A percentile compares a stretch with the other conserved stretches of the same genome.
phyloP scores from a whole-genome alignment of 2,888 invertebrate genomes.

The Sinohyriopsis cumingii region DNA sequence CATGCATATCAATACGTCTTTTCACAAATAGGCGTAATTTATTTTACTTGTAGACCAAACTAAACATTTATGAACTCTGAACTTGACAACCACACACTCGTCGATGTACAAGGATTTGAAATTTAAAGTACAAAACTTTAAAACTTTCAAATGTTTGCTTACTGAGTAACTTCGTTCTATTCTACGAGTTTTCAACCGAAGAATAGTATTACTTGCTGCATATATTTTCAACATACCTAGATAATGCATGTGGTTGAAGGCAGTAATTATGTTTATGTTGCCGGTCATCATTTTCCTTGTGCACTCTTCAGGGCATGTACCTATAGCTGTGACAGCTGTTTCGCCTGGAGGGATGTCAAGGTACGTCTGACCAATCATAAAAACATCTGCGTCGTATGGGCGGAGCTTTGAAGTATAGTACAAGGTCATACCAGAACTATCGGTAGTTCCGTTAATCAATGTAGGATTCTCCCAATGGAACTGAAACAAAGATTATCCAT shows the following conservation, averaged over 20 bases:
- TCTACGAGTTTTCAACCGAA: no score
- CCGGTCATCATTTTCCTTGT: not conserved
- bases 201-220: not conserved
- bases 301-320: conserved; percentile 20
- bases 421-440: conserved; percentile 50
- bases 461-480: conserved; percentile 56
- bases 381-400: conserved; percentile 37
- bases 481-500: conserved; percentile 21
- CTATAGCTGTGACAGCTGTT: conserved; percentile 8
- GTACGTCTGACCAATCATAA: conserved; percentile 42
- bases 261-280: no score
- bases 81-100: no score
- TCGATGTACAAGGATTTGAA: no score
- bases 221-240: not conserved
- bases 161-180: no score
- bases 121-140: no score
- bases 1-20: no score
- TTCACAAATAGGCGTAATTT: no score
- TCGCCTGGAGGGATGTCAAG: conserved; percentile 48
- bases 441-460: conserved; percentile 25
- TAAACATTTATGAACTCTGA: no score
- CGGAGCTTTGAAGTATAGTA: conserved; percentile 45
- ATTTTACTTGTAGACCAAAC: no score
- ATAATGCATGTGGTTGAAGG: no score
- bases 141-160: no score